Evolutionary conservation across 2,113 vertebrate genomes (phyloP), one percentile per base, ranked within the genome.

Genomic region (Heterotilapia buettikoferi): DNA sequence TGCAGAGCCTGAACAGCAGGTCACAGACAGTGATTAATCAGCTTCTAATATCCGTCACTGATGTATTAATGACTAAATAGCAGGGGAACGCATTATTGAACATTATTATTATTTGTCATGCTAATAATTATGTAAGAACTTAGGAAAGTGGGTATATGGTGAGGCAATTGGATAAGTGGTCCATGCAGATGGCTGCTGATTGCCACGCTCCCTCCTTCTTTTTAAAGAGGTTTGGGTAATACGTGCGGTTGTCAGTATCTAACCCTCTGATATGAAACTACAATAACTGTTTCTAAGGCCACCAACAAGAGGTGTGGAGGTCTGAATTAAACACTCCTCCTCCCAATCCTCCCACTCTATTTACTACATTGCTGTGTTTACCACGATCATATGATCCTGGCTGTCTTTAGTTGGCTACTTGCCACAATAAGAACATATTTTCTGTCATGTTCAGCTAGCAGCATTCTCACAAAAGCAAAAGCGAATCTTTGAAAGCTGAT

Each of bases 331-430:
- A 92, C 38, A 71, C 63, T 36, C 59, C 61, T 14, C 52, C 84
- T 89, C 86, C 84, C 79, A 85, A 82, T 57, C 47, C 45, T 89
- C 29, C 71, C 16, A 9, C 26, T 26, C 54, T 83, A 5, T 86
- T 88, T 56, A 71, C 66, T 57, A 73, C 83, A 90, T 83, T 87
- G 86, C n/a, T 40, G 56, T 61, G 86, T 94, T 92, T 85, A 93
- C 47, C 52, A 83, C 33, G 71, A 89, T 89, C 50, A 68, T 11
- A 50, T 57, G 33, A 71, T 11, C 9, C 18, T 21, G 33, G n/a
- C 61, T 87, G 82, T 38, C 31, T 2, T 73, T 19, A 85, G 1
- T 31, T 43, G 57, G 47, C 59, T 36, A 36, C n/a, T 40, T 50
- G n/a, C 73, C 24, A 79, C 10, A 89, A n/a, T 83, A 76, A 29